phyloP scores from a whole-genome alignment of 2,797 vertebrate genomes.

The Bucorvus abyssinicus region DNA sequence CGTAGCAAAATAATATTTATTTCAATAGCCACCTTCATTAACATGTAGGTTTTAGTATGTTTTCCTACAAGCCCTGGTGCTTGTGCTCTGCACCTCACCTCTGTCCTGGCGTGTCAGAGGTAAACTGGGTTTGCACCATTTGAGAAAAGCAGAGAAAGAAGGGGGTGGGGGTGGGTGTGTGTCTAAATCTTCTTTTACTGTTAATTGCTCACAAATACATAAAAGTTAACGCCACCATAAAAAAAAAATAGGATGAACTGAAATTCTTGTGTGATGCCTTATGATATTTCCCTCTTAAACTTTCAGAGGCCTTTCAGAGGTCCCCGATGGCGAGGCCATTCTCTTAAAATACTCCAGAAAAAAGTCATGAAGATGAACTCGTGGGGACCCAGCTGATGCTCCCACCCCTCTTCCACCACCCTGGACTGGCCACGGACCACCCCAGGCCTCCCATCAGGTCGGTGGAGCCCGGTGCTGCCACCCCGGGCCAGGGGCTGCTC shows the following conservation, averaged over 20 bases:
- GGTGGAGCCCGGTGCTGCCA: neutral
- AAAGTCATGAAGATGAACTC: neutral
- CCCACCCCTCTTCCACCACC: neutral
- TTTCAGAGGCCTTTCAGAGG: neutral
- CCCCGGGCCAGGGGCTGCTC: neutral
- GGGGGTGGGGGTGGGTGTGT: too few relatives aligned
- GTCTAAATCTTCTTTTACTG: neutral
- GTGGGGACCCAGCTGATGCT: neutral
- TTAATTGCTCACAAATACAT: conserved; percentile 1
- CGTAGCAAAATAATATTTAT: neutral
- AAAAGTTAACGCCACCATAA: conserved; percentile 4
- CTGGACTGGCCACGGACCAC: neutral
- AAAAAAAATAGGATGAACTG: neutral
- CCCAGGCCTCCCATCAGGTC: neutral
- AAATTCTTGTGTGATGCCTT: neutral
- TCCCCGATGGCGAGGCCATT: neutral
- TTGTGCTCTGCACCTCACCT: neutral
- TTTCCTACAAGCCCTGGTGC: neutral
- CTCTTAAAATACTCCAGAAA: neutral
- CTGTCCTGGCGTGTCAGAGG: neutral
- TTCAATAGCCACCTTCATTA: neutral
- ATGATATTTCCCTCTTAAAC: neutral
- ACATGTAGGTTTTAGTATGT: neutral
- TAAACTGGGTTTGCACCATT: neutral
- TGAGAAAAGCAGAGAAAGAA: neutral